These are phyloP conservation scores for Leptinotarsa haldemani DNA, from an alignment of 2,888 invertebrate genomes.

Conservation along the genomic window DNA sequence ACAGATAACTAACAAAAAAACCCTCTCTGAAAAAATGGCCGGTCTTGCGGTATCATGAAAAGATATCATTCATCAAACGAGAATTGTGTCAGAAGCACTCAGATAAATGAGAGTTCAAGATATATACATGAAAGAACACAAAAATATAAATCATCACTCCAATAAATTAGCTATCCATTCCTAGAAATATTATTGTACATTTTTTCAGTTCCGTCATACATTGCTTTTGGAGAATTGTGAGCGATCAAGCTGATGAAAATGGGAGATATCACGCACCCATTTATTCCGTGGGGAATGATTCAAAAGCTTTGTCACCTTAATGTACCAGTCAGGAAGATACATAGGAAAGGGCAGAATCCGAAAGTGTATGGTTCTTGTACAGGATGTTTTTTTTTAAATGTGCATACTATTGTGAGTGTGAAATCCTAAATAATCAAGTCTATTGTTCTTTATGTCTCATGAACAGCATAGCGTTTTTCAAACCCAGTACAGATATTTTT, in stretches of 20 bases:
- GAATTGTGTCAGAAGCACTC: slow-evolving; percentile 7
- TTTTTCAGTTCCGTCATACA: slow-evolving; percentile 1
- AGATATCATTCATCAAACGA: slow-evolving; percentile 3
- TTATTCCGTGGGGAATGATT: background rate
- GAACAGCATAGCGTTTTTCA: too few species aligned
- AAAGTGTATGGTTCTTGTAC: too few species aligned
- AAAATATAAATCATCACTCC: slow-evolving; percentile 17
- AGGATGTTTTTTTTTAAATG: too few species aligned
- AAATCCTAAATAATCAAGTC: too few species aligned
- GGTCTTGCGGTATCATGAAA: slow-evolving; percentile 1
- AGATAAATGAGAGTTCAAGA: slow-evolving; percentile 7
- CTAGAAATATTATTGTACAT: slow-evolving; percentile 9
- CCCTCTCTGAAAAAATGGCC: background rate
- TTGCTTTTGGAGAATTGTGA: background rate
- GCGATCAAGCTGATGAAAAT: background rate
- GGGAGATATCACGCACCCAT: background rate
- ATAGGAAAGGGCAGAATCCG: too few species aligned
- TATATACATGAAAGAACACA: background rate
- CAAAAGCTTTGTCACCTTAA: too few species aligned
- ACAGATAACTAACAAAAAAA: background rate
- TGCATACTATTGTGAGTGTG: too few species aligned
- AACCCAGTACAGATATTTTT: too few species aligned
- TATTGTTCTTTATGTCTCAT: too few species aligned
- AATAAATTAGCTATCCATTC: slow-evolving; percentile 11
- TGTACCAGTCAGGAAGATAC: too few species aligned